phyloP scores from a whole-genome alignment of 2,113 vertebrate species.

The Centropus bengalensis region DNA sequence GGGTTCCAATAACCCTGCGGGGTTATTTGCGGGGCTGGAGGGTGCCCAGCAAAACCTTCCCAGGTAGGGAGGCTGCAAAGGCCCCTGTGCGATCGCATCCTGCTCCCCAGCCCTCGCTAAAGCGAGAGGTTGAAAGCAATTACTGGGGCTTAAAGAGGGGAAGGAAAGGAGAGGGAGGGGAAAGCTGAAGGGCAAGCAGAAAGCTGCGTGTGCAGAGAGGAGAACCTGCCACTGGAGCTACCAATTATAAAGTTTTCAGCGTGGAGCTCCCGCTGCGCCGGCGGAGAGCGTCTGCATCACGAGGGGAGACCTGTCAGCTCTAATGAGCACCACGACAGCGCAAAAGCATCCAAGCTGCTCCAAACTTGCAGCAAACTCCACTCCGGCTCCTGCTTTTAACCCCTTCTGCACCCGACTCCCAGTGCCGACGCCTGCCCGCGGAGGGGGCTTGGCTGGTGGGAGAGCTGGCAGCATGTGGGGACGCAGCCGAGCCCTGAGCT shows the following conservation, averaged over 20 bases:
- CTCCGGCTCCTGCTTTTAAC: slow-evolving; percentile 54
- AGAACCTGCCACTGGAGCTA: slow-evolving; percentile 82
- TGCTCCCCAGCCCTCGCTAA: slow-evolving; percentile 6
- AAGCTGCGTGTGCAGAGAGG: slow-evolving; percentile 33
- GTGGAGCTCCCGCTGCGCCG: slow-evolving; percentile 59
- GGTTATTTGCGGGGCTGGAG: no score
- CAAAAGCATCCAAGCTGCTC: slow-evolving; percentile 25
- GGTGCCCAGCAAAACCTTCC: background rate
- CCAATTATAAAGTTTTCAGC: slow-evolving; percentile 86
- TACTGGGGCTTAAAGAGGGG: slow-evolving; percentile 79
- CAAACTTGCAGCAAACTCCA: slow-evolving; percentile 56
- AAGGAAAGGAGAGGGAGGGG: background rate
- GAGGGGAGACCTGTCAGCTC: slow-evolving; percentile 72
- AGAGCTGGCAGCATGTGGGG: background rate
- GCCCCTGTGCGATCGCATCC: background rate
- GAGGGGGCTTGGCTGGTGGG: background rate
- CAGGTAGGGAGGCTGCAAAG: background rate
- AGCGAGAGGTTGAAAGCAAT: slow-evolving; percentile 67
- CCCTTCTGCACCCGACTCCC: background rate
- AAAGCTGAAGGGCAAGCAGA: slow-evolving; percentile 34
- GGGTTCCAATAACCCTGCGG: background rate
- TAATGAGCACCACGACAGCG: slow-evolving; percentile 67
- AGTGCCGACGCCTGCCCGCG: accelerated
- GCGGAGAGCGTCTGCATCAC: slow-evolving; percentile 49
- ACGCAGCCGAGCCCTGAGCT: background rate